These are phyloP conservation scores for Benitochromis conjunctus DNA, from an alignment of 2,113 vertebrate species.

Conservation along the genomic window DNA sequence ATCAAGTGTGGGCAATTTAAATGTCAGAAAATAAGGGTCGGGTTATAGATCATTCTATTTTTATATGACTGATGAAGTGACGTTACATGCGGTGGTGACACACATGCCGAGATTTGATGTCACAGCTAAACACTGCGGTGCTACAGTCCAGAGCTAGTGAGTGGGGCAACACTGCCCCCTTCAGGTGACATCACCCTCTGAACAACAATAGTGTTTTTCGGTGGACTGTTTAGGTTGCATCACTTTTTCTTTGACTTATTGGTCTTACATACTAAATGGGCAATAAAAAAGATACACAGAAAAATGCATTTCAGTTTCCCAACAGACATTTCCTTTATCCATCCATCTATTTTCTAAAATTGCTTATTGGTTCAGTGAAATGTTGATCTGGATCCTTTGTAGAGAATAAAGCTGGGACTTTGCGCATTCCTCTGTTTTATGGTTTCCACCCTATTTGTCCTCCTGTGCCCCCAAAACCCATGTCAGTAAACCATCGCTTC, in stretches of 20 bases:
- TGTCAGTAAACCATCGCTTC: not conserved
- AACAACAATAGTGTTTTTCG: not conserved
- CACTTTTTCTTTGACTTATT: not conserved
- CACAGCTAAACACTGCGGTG: not conserved
- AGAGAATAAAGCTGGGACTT: not conserved
- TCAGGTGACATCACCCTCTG: not conserved
- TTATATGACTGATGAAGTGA: not conserved
- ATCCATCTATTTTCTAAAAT: not conserved
- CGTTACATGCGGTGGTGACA: not conserved
- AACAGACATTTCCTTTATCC: not conserved
- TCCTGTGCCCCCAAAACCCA: not conserved
- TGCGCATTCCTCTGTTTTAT: not conserved
- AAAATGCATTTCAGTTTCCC: not conserved
- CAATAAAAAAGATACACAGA: not conserved
- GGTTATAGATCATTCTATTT: not conserved
- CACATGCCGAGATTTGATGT: not conserved
- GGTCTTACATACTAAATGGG: not conserved
- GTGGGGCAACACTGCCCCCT: conserved; percentile 49
- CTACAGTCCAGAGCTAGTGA: rapidly evolving
- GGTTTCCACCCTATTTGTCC: not conserved
- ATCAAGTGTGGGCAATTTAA: conserved; percentile 17
- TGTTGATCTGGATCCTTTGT: not conserved
- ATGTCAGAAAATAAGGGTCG: conserved; percentile 20
- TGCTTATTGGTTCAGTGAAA: not conserved
- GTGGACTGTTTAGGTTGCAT: not conserved